Conservation (phyloP, 2,888 invertebrate species). For the Archips xylosteana region DNA sequence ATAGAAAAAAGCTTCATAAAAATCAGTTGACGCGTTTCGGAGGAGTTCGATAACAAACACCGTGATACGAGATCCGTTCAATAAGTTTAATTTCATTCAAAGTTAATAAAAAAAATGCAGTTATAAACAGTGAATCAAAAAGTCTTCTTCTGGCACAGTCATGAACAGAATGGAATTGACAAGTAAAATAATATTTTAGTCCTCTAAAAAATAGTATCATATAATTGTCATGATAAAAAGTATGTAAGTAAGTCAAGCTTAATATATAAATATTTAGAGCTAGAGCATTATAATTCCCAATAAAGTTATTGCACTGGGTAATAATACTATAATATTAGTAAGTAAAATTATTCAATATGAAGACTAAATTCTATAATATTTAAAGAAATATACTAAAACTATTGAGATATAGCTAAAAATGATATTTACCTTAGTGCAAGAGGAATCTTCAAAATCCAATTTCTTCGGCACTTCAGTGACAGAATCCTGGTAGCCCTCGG, state of each 20-base stretch:
- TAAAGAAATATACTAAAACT: neutral
- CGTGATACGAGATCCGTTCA: too few relatives aligned
- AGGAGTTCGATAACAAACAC: too few relatives aligned
- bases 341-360: neutral
- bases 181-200: too few relatives aligned
- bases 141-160: too few relatives aligned
- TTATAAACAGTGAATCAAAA: too few relatives aligned
- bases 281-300: neutral
- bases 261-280: neutral
- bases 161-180: too few relatives aligned
- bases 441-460: slow-evolving; percentile 56
- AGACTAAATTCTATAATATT: neutral
- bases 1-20: too few relatives aligned
- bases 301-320: neutral
- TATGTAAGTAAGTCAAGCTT: neutral
- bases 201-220: too few relatives aligned
- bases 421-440: slow-evolving; percentile 81
- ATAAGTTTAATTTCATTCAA: too few relatives aligned
- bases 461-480: slow-evolving; percentile 74
- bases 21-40: too few relatives aligned
- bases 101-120: too few relatives aligned
- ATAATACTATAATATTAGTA: neutral
- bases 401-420: slow-evolving; percentile 35
- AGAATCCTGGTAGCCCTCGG: slow-evolving; percentile 79
- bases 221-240: too few relatives aligned